Evolutionary conservation across 23 tunicate species (phyloP), one percentile per base, ranked within the genome.

Genomic region (Oikopleura vanhoeffeni): DNA sequence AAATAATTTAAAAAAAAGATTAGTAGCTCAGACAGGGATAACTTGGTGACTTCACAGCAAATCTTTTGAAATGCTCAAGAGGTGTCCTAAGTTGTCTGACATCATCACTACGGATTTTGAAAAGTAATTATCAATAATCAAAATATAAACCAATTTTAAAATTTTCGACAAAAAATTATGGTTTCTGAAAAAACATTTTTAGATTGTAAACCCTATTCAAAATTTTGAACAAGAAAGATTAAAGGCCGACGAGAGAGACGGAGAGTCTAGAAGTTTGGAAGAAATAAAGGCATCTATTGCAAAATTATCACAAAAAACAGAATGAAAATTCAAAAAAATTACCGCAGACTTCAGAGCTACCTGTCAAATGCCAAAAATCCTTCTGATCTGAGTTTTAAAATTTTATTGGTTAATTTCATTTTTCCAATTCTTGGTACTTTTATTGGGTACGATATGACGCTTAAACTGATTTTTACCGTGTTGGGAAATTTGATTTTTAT

Each of bases 71-170:
- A 24, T 13, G 35, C 32, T 71, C 79, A 71, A 71, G 79, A 71
- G 79, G 79, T 71, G 79, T 71, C 79, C 79, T 71, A 71, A 71
- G 79, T 71, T 71, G 79, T 71, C 36, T 71, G 38, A 71, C 79
- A 71, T 71, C 79, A 13, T 24, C 79, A 38, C 27, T 38, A 18
- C 32, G 27, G 79, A 71, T 71, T 71, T 71, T 71, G 79, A 71
- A 71, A 71, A 71, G 79, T 71, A 71, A 71, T 38, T 71, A 13
- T 49, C 64, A 49, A 49, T 8, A 13, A 49, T n/a, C n/a, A n/a
- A n/a, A n/a, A n/a, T n/a, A n/a, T n/a, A n/a, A n/a, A n/a, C n/a
- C n/a, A n/a, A n/a, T n/a, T n/a, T n/a, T n/a, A n/a, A n/a, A n/a
- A n/a, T n/a, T n/a, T n/a, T n/a, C n/a, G n/a, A n/a, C n/a, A n/a